Evolutionary conservation across 2,113 vertebrate species (phyloP).

Genomic region (Camelus dromedarius): DNA sequence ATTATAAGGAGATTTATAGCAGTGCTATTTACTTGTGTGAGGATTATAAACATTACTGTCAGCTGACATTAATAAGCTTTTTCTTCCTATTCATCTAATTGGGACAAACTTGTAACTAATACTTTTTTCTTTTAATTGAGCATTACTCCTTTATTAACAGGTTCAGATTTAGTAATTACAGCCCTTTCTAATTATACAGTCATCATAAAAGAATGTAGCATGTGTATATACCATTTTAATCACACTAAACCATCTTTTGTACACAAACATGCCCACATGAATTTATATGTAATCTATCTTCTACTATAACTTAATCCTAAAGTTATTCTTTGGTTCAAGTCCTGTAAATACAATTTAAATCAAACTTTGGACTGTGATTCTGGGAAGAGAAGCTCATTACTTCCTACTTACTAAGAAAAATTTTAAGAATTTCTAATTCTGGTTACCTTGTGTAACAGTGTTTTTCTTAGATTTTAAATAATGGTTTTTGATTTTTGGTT

Average conservation of each 20-base stretch:
- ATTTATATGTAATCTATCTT: slow-evolving; percentile 17
- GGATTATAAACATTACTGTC: neutral
- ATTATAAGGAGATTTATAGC: neutral
- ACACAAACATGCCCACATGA: neutral
- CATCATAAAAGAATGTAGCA: neutral
- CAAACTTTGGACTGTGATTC: neutral
- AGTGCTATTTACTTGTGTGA: neutral
- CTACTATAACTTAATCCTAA: neutral
- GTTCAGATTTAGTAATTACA: neutral
- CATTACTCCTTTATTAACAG: neutral
- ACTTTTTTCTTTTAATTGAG: neutral
- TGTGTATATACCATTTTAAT: neutral
- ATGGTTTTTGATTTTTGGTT: neutral
- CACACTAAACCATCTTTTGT: neutral
- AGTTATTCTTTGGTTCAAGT: neutral
- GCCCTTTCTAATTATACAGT: neutral
- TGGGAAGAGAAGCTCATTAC: neutral
- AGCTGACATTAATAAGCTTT: neutral
- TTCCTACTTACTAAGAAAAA: neutral
- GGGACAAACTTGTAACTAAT: neutral
- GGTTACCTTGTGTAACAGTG: neutral
- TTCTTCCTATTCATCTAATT: neutral
- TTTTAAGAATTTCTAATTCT: neutral
- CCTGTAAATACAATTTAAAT: slow-evolving; percentile 19
- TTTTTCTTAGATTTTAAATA: neutral